Conservation (phyloP, 2,888 invertebrate genomes). For the Tanaodytes sp. region DNA sequence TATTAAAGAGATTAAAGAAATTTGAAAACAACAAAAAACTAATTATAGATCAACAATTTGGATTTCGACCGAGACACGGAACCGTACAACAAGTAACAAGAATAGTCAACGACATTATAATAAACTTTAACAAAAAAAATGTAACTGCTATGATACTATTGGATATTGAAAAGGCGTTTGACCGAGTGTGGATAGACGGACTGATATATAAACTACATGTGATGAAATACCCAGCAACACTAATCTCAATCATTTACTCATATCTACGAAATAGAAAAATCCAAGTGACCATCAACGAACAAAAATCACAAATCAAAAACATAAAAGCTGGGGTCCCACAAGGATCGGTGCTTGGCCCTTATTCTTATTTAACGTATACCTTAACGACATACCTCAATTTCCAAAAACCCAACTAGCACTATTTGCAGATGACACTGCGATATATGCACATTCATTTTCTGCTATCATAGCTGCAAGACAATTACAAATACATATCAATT, state of each 20-base stretch:
- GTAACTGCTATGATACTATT: not conserved
- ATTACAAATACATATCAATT: not conserved
- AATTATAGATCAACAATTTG: not conserved
- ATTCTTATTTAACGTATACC: not conserved
- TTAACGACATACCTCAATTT: constrained; percentile 5
- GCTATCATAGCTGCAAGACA: not conserved
- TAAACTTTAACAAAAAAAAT: not conserved
- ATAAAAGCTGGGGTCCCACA: constrained; percentile 29
- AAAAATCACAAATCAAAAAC: not conserved
- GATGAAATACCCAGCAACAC: not conserved
- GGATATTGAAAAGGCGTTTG: constrained; percentile 7
- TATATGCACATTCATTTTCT: not conserved
- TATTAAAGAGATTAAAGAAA: constrained; percentile 30
- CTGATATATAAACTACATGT: constrained; percentile 12
- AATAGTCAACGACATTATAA: not conserved
- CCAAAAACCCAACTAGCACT: not conserved
- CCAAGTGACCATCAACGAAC: not conserved
- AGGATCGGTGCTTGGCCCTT: constrained; percentile 19
- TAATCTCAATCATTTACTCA: not conserved
- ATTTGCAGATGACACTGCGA: not conserved
- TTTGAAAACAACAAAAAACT: too few species aligned
- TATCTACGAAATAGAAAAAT: not conserved
- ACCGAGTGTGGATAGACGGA: constrained; percentile 4
- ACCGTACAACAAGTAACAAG: not conserved
- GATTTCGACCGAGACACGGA: not conserved